phyloP scores from a whole-genome alignment of 2,797 vertebrate species.

The Chrysocyon brachyurus region DNA sequence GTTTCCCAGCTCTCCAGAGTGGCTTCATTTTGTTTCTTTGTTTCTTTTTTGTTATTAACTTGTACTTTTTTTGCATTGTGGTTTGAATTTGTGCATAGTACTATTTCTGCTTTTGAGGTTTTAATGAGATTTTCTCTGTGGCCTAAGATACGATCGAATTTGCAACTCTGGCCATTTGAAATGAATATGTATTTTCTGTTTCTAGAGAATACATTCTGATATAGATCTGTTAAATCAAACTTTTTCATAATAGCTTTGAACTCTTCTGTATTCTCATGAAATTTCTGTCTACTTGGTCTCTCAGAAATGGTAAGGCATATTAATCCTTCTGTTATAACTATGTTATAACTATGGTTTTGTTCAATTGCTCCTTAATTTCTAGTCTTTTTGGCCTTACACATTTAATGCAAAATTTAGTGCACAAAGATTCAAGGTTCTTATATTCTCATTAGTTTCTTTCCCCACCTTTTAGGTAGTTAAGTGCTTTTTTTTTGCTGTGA shows the following conservation, averaged over 20 bases:
- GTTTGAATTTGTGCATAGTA: conserved; percentile 58
- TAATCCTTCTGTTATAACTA: not conserved
- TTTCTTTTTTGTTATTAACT: conserved; percentile 66
- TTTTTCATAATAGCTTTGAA: conserved; percentile 52
- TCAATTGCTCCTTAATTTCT: conserved; percentile 43
- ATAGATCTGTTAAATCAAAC: conserved; percentile 53
- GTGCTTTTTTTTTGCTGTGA: not conserved
- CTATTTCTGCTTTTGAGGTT: conserved; percentile 65
- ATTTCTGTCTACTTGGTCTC: conserved; percentile 18
- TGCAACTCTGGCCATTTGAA: conserved; percentile 62
- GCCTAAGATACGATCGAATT: conserved; percentile 67
- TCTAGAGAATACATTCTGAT: conserved; percentile 65
- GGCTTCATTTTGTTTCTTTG: conserved; percentile 64
- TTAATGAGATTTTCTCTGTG: conserved; percentile 72
- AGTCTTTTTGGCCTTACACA: not conserved
- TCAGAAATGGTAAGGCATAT: not conserved
- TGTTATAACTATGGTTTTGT: conserved; percentile 29
- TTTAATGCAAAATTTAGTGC: not conserved
- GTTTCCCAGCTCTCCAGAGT: not conserved
- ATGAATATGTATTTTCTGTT: conserved; percentile 53
- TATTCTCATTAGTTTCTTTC: conserved; percentile 4
- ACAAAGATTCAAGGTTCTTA: conserved; percentile 21
- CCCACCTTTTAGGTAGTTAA: not conserved
- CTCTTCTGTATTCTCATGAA: conserved; percentile 26
- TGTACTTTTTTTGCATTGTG: conserved; percentile 63